These are phyloP conservation scores for Cantharis lateralis DNA, from an alignment of 2,888 invertebrate genomes.

Conservation along the genomic window DNA sequence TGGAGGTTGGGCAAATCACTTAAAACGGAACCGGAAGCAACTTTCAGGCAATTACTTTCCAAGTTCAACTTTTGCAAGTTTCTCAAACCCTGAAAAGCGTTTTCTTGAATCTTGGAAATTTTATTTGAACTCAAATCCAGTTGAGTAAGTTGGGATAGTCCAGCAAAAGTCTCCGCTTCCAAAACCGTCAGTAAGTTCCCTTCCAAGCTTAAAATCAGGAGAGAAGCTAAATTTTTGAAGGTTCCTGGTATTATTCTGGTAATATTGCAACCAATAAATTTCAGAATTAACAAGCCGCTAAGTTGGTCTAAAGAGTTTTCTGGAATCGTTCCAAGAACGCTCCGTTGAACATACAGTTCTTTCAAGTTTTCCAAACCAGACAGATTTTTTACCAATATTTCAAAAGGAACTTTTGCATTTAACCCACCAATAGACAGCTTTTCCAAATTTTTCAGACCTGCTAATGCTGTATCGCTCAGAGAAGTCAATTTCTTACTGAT, in stretches of 20 bases:
- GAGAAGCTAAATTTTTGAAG: not conserved
- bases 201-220: not conserved
- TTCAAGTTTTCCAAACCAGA: not conserved
- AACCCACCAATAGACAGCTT: not conserved
- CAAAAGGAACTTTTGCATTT: not conserved
- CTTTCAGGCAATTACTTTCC: not conserved
- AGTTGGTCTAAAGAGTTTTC: not conserved
- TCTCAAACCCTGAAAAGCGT: not conserved
- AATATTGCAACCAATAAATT: not conserved
- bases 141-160: not conserved
- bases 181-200: not conserved
- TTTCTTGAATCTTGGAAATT: not conserved
- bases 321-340: not conserved
- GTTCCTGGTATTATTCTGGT: not conserved
- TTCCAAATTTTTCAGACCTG: not conserved
- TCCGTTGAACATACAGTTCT: not conserved
- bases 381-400: not conserved
- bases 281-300: not conserved
- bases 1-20: not conserved
- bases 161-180: not conserved
- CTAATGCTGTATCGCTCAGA: not conserved
- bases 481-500: not conserved
- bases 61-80: not conserved
- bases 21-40: not conserved
- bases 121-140: not conserved